Evolutionary conservation across 2,113 vertebrate genomes (phyloP), one percentile per base, ranked within the genome.

Genomic region (Lycocorax pyrrhopterus): DNA sequence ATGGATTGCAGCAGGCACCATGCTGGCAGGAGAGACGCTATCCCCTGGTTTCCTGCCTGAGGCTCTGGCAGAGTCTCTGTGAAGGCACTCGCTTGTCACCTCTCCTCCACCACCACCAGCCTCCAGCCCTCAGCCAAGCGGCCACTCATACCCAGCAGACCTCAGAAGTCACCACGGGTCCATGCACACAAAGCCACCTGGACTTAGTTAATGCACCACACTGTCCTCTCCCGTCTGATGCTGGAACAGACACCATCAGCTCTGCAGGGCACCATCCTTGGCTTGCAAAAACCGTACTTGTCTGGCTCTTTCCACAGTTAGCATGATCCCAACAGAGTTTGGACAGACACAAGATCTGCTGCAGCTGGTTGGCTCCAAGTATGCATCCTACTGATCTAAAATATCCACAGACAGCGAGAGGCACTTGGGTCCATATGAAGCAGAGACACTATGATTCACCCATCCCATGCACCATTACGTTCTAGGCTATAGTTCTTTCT

Each of bases 1-100:
- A 4, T 2, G 23, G 27, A 41, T 29, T 51, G 25, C 73, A 74
- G 51, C 3, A 0, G 4, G 55, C 13, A 2, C 46, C 0, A 0
- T 12, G 67, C 35, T 29, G 39, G 39, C 22, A 60, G 44, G 35
- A 55, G 30, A 19, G 13, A 20, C 80, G 53, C 63, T 87, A 53
- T 30, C 78, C 43, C 43, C 47, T n/a, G 30, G 53, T 33, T 82
- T 43, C 37, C 43, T 27, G n/a, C 68, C 68, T n/a, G 41, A 68
- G n/a, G 71, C 26, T 67, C 44, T 2, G 2, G 26, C 43, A 67
- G 16, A 58, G 30, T 32, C 33, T 56, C 60, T 32, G 13, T 2
- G 1, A 20, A 56, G 21, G 33, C 20, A 13, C 43, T 21, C 2
- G 0, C 44, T 59, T 37, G 39, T 11, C 6, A 1, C 37, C 20